phyloP scores from a whole-genome alignment of 2,797 vertebrate genomes.

The Podarcis siculus region DNA sequence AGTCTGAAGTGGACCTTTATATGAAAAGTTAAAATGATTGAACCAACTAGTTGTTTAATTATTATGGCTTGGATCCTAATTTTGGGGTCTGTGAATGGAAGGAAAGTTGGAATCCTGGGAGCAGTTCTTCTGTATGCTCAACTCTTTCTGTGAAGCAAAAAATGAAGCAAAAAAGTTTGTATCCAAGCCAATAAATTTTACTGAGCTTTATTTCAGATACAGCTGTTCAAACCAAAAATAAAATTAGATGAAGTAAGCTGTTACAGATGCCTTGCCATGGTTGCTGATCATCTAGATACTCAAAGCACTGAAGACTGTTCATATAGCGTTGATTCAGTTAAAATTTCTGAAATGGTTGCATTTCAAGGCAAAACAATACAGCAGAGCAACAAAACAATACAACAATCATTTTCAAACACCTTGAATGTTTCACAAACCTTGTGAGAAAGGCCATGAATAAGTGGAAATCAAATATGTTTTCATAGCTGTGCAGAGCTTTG shows the following conservation, averaged over 20 bases:
- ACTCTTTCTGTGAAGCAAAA: not conserved
- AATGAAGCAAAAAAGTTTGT: not conserved
- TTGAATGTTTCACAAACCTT: not conserved
- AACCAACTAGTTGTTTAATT: not conserved
- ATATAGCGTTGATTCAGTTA: not conserved
- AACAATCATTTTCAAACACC: not conserved
- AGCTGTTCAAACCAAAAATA: not conserved
- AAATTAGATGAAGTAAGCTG: not conserved
- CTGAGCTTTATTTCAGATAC: not conserved
- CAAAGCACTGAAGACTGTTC: not conserved
- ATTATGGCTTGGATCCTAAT: not conserved
- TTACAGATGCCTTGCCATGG: not conserved
- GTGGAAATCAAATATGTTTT: slow-evolving; percentile 3
- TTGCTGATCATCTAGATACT: not conserved
- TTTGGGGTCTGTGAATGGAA: not conserved
- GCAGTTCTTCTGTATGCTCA: not conserved
- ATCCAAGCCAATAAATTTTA: not conserved
- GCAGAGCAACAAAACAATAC: not conserved
- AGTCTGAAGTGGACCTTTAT: not conserved
- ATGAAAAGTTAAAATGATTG: not conserved
- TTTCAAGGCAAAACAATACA: not conserved
- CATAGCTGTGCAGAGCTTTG: not conserved
- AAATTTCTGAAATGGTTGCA: not conserved
- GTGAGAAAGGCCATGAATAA: not conserved
- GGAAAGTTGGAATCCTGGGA: not conserved